Base-by-base conservation (phyloP, 2,113 vertebrate species). In the Aegithalos caudatus region DNA sequence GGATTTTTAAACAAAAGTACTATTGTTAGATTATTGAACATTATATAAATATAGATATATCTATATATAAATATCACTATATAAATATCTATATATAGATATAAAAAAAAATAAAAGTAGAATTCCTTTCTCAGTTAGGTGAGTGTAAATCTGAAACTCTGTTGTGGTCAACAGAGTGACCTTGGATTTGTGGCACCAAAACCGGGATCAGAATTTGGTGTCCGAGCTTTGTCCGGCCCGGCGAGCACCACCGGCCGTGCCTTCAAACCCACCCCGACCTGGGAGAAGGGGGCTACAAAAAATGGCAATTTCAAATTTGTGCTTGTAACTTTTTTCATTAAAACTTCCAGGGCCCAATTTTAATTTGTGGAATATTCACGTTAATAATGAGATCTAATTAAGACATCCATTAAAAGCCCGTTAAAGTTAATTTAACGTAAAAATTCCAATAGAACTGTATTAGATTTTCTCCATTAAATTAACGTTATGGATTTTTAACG, bases 391-490 rank as follows among this genome's bases (percentile, higher is more conserved):
- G 98, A 98, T 98, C 98, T 98, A 98, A 98, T 98, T 98, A 98
- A 98, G 98, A 98, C 98, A 98, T 98, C 97, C 98, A 98, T 98
- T 98, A 98, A 98, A 98, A 98, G 98, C 98, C 98, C 98, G 98
- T 98, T 98, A 98, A 98, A 98, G 98, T 98, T 98, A 98, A 98
- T 98, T 98, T 98, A 98, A 98, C 98, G 98, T 98, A 98, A 98
- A 98, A 98, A 98, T 98, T 98, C 98, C 98, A 98, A 98, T 98
- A 98, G 98, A 98, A 98, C 97, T 98, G 98, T 98, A 98, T 98
- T 98, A 98, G 98, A 98, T 98, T 98, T 98, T 98, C 98, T 97
- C 98, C 98, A 98, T 98, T 98, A 98, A 98, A 98, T 98, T 98
- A 98, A 98, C 97, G 96, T 98, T 98, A 98, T 98, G 98, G 98